Percentiles rank a stretch among this genome's conserved stretches.
These are phyloP conservation scores for Archivesica marissinica DNA, from an alignment of 1,140 invertebrate species.

Conservation along the genomic window DNA sequence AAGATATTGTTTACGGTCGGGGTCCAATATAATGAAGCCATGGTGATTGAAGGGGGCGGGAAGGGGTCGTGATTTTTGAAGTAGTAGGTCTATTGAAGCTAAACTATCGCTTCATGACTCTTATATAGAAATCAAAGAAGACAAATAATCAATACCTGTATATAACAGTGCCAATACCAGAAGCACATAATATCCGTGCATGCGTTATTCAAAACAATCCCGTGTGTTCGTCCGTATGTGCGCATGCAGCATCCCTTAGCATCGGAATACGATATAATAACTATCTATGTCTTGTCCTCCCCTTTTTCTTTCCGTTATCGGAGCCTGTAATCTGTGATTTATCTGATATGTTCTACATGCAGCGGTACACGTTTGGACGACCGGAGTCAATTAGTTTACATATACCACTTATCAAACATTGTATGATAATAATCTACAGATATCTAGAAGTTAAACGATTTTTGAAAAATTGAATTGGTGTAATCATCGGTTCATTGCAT, in stretches of 20 bases:
- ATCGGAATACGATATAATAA: not conserved
- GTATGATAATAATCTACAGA: constrained; percentile 2
- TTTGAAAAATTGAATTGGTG: not conserved
- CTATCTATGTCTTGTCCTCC: not conserved
- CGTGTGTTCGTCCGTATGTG: not conserved
- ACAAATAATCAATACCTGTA: constrained; percentile 1
- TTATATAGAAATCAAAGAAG: not conserved
- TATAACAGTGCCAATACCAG: constrained; percentile 22
- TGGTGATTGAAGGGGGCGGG: not conserved
- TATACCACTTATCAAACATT: constrained; percentile 3
- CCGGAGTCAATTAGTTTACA: not conserved
- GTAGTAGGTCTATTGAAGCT: not conserved
- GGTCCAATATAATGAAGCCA: not conserved
- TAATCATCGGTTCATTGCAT: not conserved
- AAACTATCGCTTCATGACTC: not conserved
- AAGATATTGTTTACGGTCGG: not conserved
- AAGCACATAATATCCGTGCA: not conserved
- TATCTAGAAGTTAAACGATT: no score
- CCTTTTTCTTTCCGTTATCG: constrained; percentile 21
- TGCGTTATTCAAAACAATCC: constrained; percentile 17
- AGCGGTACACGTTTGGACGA: constrained; percentile 30
- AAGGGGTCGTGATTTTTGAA: not conserved
- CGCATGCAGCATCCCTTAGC: constrained; percentile 27
- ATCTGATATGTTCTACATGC: constrained; percentile 4
- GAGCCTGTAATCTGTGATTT: not conserved